phyloP scores from a whole-genome alignment of 2,797 vertebrate species.

The Gouania willdenowi region DNA sequence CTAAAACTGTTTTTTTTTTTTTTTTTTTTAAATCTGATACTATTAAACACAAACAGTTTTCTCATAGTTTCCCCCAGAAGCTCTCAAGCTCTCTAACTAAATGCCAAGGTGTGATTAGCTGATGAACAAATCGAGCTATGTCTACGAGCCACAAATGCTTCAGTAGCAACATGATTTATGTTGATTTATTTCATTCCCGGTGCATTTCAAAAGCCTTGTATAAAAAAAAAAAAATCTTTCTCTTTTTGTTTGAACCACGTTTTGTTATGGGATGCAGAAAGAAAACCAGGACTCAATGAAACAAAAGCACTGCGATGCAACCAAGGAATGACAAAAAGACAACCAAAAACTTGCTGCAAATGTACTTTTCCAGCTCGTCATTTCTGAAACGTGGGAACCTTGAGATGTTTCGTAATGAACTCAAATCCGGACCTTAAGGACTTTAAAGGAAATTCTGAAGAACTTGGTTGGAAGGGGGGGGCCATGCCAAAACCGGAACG shows the following conservation, averaged over 20 bases:
- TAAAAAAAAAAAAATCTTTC: conserved; percentile 40
- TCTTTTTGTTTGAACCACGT: conserved; percentile 34
- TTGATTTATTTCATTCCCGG: conserved; percentile 34
- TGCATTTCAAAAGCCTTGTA: conserved; percentile 43
- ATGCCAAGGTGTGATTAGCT: conserved; percentile 33
- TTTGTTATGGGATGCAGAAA: conserved; percentile 59
- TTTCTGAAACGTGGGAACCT: conserved; percentile 55
- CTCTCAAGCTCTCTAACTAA: conserved; percentile 36
- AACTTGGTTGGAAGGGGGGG: conserved; percentile 26
- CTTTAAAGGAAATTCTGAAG: conserved; percentile 34
- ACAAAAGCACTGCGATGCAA: conserved; percentile 36
- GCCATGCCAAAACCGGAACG: conserved; percentile 41
- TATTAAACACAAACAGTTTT: conserved; percentile 5
- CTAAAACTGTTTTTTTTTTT: conserved; percentile 2
- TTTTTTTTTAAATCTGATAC: too few relatives aligned
- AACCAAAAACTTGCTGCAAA: conserved; percentile 64
- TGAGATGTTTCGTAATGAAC: conserved; percentile 51
- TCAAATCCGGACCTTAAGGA: conserved; percentile 34
- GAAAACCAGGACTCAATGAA: conserved; percentile 48
- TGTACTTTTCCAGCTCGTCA: conserved; percentile 56
- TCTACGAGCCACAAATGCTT: conserved; percentile 32
- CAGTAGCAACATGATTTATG: conserved; percentile 26
- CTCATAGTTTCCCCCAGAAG: conserved; percentile 13
- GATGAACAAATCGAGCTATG: conserved; percentile 21
- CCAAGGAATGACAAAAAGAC: conserved; percentile 35